Evolutionary conservation across 2,888 invertebrate genomes (phyloP).

Genomic region (Drosophila paracracens): DNA sequence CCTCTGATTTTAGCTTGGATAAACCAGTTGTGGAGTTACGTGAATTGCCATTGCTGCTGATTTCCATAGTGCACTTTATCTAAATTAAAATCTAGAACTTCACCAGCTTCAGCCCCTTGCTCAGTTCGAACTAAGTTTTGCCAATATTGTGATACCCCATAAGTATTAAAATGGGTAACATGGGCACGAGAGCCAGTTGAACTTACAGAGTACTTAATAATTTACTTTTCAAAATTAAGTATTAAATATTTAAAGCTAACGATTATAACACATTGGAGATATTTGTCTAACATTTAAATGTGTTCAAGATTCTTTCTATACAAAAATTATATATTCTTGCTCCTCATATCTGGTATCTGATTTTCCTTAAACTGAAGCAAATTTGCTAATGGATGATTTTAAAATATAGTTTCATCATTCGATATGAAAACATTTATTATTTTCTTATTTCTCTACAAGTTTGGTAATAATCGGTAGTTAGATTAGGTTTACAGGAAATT

Average conservation of each 20-base stretch:
- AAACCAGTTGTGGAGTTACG: conserved; percentile 63
- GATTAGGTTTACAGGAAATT: not conserved
- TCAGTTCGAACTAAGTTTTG: conserved; percentile 2
- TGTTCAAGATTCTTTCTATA: not conserved
- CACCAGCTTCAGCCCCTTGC: conserved; percentile 25
- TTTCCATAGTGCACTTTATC: conserved; percentile 76
- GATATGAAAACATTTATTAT: not conserved
- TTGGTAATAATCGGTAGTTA: not conserved
- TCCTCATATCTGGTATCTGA: not conserved
- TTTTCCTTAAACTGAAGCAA: not conserved
- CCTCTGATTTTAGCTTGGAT: conserved; percentile 64
- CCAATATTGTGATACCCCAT: conserved; percentile 23
- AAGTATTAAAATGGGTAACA: not conserved
- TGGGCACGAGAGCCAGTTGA: not conserved
- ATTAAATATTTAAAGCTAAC: not conserved
- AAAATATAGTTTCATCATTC: not conserved
- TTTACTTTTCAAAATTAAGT: not conserved
- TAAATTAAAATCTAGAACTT: conserved; percentile 77
- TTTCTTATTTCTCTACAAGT: not conserved
- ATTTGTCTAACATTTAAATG: not conserved
- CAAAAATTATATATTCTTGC: not conserved
- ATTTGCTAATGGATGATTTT: not conserved
- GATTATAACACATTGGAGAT: not conserved
- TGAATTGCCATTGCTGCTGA: conserved; percentile 65
- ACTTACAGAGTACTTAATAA: not conserved